phyloP scores from a whole-genome alignment of 1,140 invertebrate genomes.

The Teleopsis dalmanni region DNA sequence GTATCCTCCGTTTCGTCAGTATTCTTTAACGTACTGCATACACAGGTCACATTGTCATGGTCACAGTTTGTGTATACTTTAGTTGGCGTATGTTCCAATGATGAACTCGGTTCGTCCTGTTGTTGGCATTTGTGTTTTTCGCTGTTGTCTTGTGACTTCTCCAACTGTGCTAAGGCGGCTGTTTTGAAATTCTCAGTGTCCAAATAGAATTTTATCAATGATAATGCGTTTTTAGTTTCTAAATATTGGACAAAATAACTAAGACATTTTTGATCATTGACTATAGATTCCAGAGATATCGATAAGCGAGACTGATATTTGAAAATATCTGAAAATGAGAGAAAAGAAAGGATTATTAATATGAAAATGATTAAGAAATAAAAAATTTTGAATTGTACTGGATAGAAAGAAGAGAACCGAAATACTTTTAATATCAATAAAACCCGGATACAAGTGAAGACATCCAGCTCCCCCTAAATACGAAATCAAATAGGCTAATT shows the following conservation, averaged over 20 bases:
- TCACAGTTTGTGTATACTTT: not conserved
- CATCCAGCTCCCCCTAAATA: too few relatives aligned
- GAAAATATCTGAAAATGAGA: conserved; percentile 27
- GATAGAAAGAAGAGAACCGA: too few relatives aligned
- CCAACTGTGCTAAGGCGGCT: conserved; percentile 20
- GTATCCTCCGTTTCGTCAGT: not conserved
- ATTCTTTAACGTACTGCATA: not conserved
- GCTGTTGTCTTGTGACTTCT: conserved; percentile 7
- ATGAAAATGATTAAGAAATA: not conserved
- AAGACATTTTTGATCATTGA: conserved; percentile 61
- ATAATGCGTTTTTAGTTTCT: conserved; percentile 51
- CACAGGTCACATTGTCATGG: not conserved
- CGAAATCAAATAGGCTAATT: too few relatives aligned
- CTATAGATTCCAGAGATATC: conserved; percentile 57
- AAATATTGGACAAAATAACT: conserved; percentile 67
- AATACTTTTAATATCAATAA: too few relatives aligned
- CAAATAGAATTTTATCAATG: conserved; percentile 62
- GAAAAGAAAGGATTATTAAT: not conserved
- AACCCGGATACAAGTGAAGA: too few relatives aligned
- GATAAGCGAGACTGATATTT: conserved; percentile 34
- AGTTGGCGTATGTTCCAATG: not conserved
- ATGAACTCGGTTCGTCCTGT: not conserved
- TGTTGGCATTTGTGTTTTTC: conserved; percentile 1
- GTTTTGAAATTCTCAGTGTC: conserved; percentile 60
- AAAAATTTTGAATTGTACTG: too few relatives aligned